Evolutionary conservation across 2,888 invertebrate genomes (phyloP), one percentile per base, ranked within the genome.

Genomic region (Troides oblongomaculatus): DNA sequence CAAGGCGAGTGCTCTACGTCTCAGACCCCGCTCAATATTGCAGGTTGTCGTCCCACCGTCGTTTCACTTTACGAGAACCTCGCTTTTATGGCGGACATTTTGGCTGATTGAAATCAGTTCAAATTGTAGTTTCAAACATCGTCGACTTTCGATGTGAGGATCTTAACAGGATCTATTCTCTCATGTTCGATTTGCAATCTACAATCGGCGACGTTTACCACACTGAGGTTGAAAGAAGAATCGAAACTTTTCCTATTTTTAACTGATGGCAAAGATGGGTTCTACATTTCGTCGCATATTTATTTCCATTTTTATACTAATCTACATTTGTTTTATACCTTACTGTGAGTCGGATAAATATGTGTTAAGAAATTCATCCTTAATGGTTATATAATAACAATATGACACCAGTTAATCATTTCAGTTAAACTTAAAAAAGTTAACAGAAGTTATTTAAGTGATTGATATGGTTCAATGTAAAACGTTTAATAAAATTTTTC

Each of bases 1-100:
- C 87, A 87, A 81, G 75, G 77, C 80, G 83, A 89, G 88, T 88
- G 86, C 80, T 80, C 74, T 72, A 74, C 68, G 65, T 73, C 73
- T 65, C 23, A 62, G 65, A 53, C 72, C 73, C 67, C 71, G 71
- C 74, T 77, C 78, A 77, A 79, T 79, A 78, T 77, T 77, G 73
- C 73, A 72, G 70, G 81, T 81, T 30, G 78, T 78, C 73, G 78
- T 78, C 73, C 72, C 72, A 72, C 77, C 57, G 64, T 69, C 79
- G 80, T 83, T 85, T 81, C 74, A 76, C 76, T 85, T 85, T 85
- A 85, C 80, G 77, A 81, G 82, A 82, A 79, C 79, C 78, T 76
- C 77, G 76, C 72, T 74, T 77, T 80, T 78, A 79, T 75, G 76
- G 74, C 74, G 50, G 72, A 71, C 73, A 62, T 71, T 74, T 75